Conservation (phyloP, 2,888 invertebrate species). For the Latrodectus elegans region DNA sequence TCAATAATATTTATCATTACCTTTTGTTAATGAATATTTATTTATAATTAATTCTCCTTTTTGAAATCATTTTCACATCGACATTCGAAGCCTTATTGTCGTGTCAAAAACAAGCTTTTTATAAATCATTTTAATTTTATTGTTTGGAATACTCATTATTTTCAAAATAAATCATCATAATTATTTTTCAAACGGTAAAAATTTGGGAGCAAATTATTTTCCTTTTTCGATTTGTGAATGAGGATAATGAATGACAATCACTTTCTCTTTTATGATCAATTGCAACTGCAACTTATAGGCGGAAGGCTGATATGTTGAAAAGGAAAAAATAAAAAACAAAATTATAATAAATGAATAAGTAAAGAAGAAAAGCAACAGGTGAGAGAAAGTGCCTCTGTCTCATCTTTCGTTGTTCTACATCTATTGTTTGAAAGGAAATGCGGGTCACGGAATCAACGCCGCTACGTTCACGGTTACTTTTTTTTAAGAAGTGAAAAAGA, state of each 20-base stretch:
- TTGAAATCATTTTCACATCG: too few relatives aligned
- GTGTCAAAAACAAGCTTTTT: too few relatives aligned
- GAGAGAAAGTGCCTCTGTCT: conserved; percentile 32
- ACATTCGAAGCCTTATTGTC: too few relatives aligned
- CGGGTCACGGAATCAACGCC: conserved; percentile 46
- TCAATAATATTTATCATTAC: too few relatives aligned
- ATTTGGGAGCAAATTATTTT: too few relatives aligned
- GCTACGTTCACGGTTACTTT: conserved; percentile 23
- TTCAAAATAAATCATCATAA: too few relatives aligned
- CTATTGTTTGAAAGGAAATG: conserved; percentile 59
- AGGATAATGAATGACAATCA: not conserved
- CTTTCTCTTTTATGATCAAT: not conserved
- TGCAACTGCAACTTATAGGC: not conserved
- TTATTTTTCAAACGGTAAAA: too few relatives aligned
- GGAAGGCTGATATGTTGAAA: not conserved
- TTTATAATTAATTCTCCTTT: too few relatives aligned
- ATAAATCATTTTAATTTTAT: too few relatives aligned
- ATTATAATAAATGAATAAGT: not conserved
- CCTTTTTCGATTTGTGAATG: too few relatives aligned
- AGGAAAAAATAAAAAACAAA: not conserved
- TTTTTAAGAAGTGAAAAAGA: not conserved
- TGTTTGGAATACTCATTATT: too few relatives aligned
- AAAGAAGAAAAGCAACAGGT: conserved; percentile 40
- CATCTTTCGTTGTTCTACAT: conserved; percentile 61
- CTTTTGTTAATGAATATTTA: too few relatives aligned